Evolutionary conservation across 2,113 vertebrate genomes (phyloP).

Genomic region (Pseudopodoces humilis): DNA sequence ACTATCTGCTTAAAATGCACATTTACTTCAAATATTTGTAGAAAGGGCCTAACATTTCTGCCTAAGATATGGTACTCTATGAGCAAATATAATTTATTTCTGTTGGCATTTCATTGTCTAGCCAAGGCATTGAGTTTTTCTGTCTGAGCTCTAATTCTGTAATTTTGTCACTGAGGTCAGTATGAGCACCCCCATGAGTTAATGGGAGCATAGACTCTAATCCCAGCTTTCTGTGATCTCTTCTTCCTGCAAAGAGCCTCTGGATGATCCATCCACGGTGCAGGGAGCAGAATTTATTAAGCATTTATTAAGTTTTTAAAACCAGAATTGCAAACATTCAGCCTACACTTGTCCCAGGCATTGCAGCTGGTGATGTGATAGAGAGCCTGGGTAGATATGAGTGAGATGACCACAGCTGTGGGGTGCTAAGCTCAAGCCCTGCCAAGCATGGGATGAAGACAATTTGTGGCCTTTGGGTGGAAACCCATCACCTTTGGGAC

Average conservation of each 20-base stretch:
- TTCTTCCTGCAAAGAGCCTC: neutral
- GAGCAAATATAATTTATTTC: conserved; percentile 20
- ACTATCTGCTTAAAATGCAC: neutral
- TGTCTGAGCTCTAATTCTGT: neutral
- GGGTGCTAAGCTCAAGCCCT: neutral
- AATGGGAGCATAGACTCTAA: neutral
- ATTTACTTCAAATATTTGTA: conserved; percentile 31
- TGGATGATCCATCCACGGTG: neutral
- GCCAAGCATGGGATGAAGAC: neutral
- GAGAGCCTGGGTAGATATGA: neutral
- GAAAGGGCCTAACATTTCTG: neutral
- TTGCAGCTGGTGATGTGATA: neutral
- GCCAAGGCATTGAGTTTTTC: neutral
- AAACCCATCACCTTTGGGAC: neutral
- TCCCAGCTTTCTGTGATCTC: neutral
- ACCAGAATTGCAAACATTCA: neutral
- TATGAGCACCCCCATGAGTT: neutral
- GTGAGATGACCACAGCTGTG: neutral
- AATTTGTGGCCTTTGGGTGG: neutral
- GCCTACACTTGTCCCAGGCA: neutral
- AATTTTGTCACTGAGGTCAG: neutral
- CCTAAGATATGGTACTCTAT: neutral
- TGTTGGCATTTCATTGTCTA: conserved; percentile 10
- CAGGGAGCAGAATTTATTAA: neutral
- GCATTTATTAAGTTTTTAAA: neutral